phyloP scores from a whole-genome alignment of 2,888 invertebrate species.

The Helleia helle region DNA sequence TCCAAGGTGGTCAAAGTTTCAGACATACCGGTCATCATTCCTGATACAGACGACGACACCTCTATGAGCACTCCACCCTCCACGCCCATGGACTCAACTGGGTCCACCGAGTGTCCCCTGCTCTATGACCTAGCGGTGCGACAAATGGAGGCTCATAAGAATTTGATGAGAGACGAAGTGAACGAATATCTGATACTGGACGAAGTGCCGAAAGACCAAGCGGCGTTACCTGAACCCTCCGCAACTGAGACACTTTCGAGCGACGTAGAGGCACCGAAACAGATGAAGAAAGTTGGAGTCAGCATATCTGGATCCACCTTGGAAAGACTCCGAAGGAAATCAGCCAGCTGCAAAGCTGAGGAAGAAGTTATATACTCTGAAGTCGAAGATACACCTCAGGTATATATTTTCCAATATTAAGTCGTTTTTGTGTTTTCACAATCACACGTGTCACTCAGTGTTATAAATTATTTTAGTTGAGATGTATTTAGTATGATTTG shows the following conservation, averaged over 20 bases:
- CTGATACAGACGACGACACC: constrained; percentile 25
- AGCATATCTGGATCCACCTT: constrained; percentile 17
- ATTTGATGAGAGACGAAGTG: constrained; percentile 30
- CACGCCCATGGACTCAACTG: constrained; percentile 33
- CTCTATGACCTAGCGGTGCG: constrained; percentile 28
- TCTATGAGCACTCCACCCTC: constrained; percentile 22
- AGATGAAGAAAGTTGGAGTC: constrained; percentile 15
- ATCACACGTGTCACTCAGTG: too few species aligned
- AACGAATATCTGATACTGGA: constrained; percentile 47
- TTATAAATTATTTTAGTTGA: too few species aligned
- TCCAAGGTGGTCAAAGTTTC: constrained; percentile 28
- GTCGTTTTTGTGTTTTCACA: too few species aligned
- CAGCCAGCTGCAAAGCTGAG: constrained; percentile 17
- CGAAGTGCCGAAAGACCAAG: constrained; percentile 41
- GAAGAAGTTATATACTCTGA: constrained; percentile 57
- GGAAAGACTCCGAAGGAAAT: constrained; percentile 17
- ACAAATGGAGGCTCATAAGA: constrained; percentile 27
- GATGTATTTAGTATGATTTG: too few species aligned
- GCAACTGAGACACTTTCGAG: constrained; percentile 30
- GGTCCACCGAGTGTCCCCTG: constrained; percentile 26
- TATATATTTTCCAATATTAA: constrained; percentile 24
- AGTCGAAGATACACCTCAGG: constrained; percentile 51
- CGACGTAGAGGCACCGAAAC: constrained; percentile 13
- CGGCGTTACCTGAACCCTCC: constrained; percentile 48
- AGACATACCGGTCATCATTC: constrained; percentile 39